A percentile compares a stretch with the other conserved stretches of the same genome.
Conservation (phyloP, 2,797 vertebrate genomes). For the Furcifer pardalis region DNA sequence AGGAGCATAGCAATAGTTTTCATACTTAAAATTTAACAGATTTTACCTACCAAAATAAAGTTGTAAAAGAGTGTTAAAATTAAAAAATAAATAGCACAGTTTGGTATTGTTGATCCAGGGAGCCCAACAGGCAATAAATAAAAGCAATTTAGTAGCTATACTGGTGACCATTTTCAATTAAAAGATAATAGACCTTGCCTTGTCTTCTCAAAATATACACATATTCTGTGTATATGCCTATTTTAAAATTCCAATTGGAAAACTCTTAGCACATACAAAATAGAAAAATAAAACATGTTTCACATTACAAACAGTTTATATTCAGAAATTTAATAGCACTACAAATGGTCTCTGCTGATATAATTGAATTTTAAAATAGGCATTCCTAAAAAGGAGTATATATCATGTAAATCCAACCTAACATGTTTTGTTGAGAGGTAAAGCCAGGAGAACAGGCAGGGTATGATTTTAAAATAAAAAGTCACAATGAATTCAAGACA, state of each 20-base stretch:
- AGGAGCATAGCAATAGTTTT: conserved; percentile 36
- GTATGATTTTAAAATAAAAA: not conserved
- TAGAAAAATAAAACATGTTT: not conserved
- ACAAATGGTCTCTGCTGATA: not conserved
- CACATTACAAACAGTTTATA: not conserved
- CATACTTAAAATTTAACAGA: conserved; percentile 36
- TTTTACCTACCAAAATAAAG: conserved; percentile 52
- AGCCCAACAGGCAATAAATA: conserved; percentile 62
- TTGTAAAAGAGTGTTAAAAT: rapidly evolving
- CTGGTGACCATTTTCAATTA: conserved; percentile 46
- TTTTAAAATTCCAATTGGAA: too few species aligned
- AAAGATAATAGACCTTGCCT: conserved; percentile 62
- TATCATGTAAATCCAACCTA: not conserved
- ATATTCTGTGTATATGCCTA: conserved; percentile 14
- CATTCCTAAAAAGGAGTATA: not conserved
- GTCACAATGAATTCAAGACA: not conserved
- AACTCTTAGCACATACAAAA: not conserved
- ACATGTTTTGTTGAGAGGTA: not conserved
- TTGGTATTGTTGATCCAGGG: conserved; percentile 53
- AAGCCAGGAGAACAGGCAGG: not conserved
- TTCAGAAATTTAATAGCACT: conserved; percentile 6
- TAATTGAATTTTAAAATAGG: not conserved
- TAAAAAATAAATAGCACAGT: conserved; percentile 58
- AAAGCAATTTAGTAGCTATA: conserved; percentile 56
- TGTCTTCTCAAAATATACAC: conserved; percentile 27